phyloP scores from a whole-genome alignment of 2,888 invertebrate genomes.

The Chalcosyrphus nemorum region DNA sequence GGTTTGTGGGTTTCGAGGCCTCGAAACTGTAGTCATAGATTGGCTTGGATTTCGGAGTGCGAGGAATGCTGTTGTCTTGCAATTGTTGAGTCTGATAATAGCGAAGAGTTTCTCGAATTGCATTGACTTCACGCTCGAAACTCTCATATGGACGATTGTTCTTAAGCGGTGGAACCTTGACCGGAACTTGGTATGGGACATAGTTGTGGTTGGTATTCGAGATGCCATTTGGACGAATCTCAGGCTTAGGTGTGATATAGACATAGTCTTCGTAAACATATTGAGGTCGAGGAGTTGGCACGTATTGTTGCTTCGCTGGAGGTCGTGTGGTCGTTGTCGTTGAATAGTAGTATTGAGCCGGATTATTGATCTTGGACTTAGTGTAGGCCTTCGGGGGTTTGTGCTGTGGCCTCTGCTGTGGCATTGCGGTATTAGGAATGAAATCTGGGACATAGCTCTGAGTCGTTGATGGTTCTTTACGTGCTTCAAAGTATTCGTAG shows the following conservation, averaged over 20 bases:
- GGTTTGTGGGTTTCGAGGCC: slow-evolving; percentile 80
- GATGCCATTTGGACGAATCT: slow-evolving; percentile 79
- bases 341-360: slow-evolving; percentile 57
- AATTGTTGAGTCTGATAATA: slow-evolving; percentile 84
- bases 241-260: slow-evolving; percentile 84
- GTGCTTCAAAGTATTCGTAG: slow-evolving; percentile 81
- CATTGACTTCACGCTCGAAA: slow-evolving; percentile 86
- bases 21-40: slow-evolving; percentile 90
- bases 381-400: slow-evolving; percentile 75
- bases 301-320: slow-evolving; percentile 74
- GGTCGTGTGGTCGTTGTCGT: slow-evolving; percentile 73
- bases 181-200: slow-evolving; percentile 52
- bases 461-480: slow-evolving; percentile 78
- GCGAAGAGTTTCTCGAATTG: slow-evolving; percentile 86
- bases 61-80: slow-evolving; percentile 80
- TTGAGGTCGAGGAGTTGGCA: slow-evolving; percentile 74
- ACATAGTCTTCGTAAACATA: slow-evolving; percentile 77
- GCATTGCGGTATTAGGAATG: slow-evolving; percentile 62
- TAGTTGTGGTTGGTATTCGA: slow-evolving; percentile 64
- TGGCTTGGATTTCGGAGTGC: slow-evolving; percentile 82
- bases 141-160: slow-evolving; percentile 79
- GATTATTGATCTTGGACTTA: slow-evolving; percentile 73
- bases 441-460: slow-evolving; percentile 77
- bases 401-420: slow-evolving; percentile 48
- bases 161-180: slow-evolving; percentile 63